Base-by-base conservation (phyloP, 2,888 invertebrate species). In the Gryllus longicercus region DNA sequence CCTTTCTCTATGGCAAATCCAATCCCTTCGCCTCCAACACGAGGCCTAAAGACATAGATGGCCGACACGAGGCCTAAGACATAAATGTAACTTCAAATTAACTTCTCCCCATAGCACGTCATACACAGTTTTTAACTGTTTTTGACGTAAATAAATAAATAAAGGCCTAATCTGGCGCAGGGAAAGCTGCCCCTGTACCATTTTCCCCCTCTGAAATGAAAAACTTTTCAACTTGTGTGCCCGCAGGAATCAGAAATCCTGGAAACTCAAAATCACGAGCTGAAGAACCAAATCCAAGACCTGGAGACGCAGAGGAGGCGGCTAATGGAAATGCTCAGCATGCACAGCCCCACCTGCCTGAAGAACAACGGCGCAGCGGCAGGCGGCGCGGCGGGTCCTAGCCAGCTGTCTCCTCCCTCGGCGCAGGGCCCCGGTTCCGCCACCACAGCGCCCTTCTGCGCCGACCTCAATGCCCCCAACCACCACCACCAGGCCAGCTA, bases 191-290 rank as follows among this genome's bases (percentile, higher is more conserved):
- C 38, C 38, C 2, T 38, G 1, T 8, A 8, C 38, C 38, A n/a
- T 63, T 63, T 63, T 16, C 12, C n/a, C 63, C 4, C n/a, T 63
- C n/a, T 63, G 4, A 63, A 12, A 16, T 63, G 63, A 14, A 63
- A 63, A 63, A 63, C 4, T 63, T 12, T 63, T 63, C 63, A 18
- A 63, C n/a, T 63, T 38, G 14, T 63, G 16, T 63, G 5, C n/a
- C 21, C 50, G 10, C 83, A 88, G 87, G 96, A 96, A 88, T 95
- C 96, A 79, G 96, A 96, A 87, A 92, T 92, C 79, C 88, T 96
- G 82, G 96, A 96, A 87, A 92, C 92, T 80, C 95, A 95, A 88
- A 96, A 96, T 86, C 91, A 94, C 82, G 94, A 95, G 85, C 89
- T 96, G 82, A 96, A 96, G 87, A 90, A 91, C 82, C 95, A 96